Evolutionary conservation across 2,888 invertebrate species (phyloP).

Genomic region (Archips crataeganus): DNA sequence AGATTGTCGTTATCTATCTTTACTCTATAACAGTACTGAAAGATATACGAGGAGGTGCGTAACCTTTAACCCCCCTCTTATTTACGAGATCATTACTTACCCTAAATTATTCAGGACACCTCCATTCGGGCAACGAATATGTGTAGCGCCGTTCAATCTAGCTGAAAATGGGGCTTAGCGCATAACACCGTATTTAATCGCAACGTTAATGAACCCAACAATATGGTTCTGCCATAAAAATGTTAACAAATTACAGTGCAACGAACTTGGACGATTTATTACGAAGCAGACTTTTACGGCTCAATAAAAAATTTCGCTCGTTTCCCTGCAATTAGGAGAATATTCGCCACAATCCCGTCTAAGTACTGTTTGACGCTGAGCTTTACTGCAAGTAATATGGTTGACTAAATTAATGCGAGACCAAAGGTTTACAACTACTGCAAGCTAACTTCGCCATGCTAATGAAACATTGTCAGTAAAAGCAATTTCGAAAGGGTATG

Average conservation of each 20-base stretch:
- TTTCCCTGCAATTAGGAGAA: conserved; percentile 71
- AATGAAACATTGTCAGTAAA: background rate
- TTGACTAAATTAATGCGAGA: conserved; percentile 64
- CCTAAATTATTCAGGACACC: conserved; percentile 26
- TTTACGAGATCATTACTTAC: conserved; percentile 22
- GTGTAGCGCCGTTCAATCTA: conserved; percentile 20
- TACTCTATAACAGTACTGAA: no score
- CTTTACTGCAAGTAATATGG: conserved; percentile 55
- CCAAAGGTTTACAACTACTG: conserved; percentile 54
- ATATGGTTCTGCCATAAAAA: conserved; percentile 54
- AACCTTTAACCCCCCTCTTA: conserved; percentile 14
- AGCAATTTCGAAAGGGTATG: no score
- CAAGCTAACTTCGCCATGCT: conserved; percentile 25
- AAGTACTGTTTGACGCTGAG: conserved; percentile 24
- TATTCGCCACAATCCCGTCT: conserved; percentile 44
- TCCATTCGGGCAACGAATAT: conserved; percentile 13
- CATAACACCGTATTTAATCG: conserved; percentile 19
- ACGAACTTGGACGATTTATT: conserved; percentile 73
- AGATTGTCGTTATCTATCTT: no score
- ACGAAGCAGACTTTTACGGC: conserved; percentile 70
- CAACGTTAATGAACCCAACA: conserved; percentile 32
- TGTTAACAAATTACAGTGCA: conserved; percentile 67
- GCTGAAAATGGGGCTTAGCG: conserved; percentile 10
- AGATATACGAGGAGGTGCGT: background rate
- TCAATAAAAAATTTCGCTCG: conserved; percentile 76